Conservation (phyloP, 2,113 vertebrate species). For the Oryzias javanicus region DNA sequence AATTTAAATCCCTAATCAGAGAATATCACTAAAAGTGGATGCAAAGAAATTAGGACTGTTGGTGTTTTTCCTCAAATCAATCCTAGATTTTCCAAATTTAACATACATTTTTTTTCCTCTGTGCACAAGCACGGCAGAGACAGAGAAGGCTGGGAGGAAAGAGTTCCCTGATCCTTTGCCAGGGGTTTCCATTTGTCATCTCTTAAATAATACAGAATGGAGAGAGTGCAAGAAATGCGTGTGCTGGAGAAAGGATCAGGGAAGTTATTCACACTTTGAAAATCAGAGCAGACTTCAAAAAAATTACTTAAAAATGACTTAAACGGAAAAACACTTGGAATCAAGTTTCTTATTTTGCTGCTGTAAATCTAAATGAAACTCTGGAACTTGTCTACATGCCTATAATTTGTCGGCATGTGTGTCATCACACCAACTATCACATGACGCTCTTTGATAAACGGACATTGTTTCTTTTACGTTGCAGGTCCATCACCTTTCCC, state of each 20-base stretch:
- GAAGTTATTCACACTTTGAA: conserved; percentile 20
- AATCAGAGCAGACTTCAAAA: conserved; percentile 7
- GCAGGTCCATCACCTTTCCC: too few species aligned
- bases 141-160: conserved; percentile 2
- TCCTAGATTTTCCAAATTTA: background rate
- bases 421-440: background rate
- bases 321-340: conserved; percentile 32
- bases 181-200: background rate
- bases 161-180: conserved; percentile 11
- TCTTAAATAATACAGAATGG: background rate
- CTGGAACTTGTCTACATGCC: background rate
- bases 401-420: conserved; percentile 7
- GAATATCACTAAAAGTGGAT: too few species aligned
- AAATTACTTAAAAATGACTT: conserved; percentile 32
- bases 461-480: background rate
- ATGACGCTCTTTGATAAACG: background rate
- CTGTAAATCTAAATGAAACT: conserved; percentile 13
- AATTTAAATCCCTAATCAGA: too few species aligned
- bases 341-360: conserved; percentile 7
- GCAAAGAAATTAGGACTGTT: too few species aligned
- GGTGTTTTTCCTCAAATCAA: too few species aligned
- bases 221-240: background rate
- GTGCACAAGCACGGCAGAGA: background rate
- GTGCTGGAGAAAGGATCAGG: too few species aligned
- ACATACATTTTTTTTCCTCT: background rate